Conservation (phyloP, 2,797 vertebrate genomes). For the Periparus ater region DNA sequence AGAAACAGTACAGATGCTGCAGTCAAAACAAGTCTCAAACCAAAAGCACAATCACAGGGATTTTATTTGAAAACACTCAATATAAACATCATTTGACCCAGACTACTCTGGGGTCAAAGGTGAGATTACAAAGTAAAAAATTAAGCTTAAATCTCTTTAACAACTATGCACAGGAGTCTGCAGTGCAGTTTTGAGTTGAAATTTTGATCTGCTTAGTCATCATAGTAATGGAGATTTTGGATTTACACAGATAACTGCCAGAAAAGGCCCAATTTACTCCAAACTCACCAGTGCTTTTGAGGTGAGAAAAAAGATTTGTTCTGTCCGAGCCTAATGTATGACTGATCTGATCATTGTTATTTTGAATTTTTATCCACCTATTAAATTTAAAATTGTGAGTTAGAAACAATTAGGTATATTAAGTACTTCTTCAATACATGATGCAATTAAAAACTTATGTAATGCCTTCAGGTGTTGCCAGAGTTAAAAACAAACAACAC, state of each 20-base stretch:
- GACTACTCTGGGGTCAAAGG: background rate
- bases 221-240: background rate
- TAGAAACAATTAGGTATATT: background rate
- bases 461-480: background rate
- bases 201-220: constrained; percentile 41
- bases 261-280: background rate
- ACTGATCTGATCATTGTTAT: background rate
- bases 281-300: background rate
- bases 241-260: background rate
- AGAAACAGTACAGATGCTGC: background rate
- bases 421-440: background rate
- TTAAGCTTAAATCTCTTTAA: background rate
- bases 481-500: background rate
- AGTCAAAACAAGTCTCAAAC: background rate
- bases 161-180: background rate
- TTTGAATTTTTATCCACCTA: background rate
- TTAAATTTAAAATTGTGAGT: background rate
- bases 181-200: constrained; percentile 8
- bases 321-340: background rate
- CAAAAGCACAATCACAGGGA: background rate
- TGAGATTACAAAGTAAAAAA: background rate
- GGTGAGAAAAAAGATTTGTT: background rate
- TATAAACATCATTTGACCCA: background rate
- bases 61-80: background rate
- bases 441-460: background rate